A percentile compares a stretch with the other conserved stretches of the same genome.
Evolutionary conservation across 2,797 vertebrate species (phyloP).

Genomic region (Pipistrellus pipistrellus): DNA sequence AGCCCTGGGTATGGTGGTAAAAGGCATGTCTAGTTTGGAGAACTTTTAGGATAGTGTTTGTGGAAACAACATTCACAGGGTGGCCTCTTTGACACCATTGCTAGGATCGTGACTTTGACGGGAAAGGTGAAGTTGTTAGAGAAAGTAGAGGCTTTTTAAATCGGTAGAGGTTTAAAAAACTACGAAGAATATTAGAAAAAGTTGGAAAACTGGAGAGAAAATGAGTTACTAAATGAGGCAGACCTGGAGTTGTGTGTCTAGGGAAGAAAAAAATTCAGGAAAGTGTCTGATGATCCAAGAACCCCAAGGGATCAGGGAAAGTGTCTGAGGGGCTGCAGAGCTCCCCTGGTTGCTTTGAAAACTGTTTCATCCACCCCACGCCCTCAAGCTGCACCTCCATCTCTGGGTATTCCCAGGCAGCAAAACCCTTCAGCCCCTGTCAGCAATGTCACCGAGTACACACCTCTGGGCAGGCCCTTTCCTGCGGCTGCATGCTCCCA

Average conservation of each 20-base stretch:
- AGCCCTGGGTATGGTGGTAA: conserved; percentile 33
- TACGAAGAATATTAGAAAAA: conserved; percentile 6
- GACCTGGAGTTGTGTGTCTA: not conserved
- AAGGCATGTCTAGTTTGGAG: not conserved
- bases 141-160: conserved; percentile 16
- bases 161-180: not conserved
- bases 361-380: not conserved
- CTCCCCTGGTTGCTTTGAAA: not conserved
- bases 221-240: not conserved
- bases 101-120: conserved; percentile 32
- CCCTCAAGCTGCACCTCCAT: not conserved
- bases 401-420: not conserved
- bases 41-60: not conserved
- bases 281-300: not conserved
- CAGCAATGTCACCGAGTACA: not conserved
- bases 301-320: not conserved
- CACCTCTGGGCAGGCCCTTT: not conserved
- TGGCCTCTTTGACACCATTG: not conserved
- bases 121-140: conserved; percentile 16
- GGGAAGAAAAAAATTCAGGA: conserved; percentile 39
- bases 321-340: not conserved
- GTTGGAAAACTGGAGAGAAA: not conserved
- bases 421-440: not conserved
- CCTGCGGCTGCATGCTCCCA: not conserved
- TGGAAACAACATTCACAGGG: not conserved